Conservation (phyloP, 37 sponge, comb jelly and placozoan genomes). For the Hormiphora californensis region DNA sequence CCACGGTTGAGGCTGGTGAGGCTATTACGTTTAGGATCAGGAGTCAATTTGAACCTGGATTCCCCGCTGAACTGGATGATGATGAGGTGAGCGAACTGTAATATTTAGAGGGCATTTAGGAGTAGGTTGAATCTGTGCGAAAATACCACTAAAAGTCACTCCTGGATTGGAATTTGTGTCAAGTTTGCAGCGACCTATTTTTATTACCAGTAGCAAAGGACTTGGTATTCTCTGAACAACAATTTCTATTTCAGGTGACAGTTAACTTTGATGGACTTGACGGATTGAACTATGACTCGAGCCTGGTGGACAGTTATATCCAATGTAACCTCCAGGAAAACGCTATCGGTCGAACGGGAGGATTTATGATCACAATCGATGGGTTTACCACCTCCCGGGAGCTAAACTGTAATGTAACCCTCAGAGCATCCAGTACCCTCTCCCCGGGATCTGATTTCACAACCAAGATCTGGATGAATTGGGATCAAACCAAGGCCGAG, state of each 20-base stretch:
- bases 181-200: too few species aligned
- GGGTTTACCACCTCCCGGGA: neutral
- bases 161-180: too few species aligned
- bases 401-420: slow-evolving; percentile 17
- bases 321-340: neutral
- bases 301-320: neutral
- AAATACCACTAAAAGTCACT: too few species aligned
- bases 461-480: neutral
- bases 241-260: neutral
- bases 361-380: neutral
- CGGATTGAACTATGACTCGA: neutral
- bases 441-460: neutral
- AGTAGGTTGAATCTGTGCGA: too few species aligned
- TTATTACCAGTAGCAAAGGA: too few species aligned
- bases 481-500: slow-evolving; percentile 7
- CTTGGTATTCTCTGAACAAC: too few species aligned
- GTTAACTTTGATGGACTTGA: neutral
- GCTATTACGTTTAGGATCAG: neutral
- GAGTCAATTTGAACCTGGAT: neutral
- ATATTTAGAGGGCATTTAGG: too few species aligned
- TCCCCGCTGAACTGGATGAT: neutral
- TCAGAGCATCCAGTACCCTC: neutral
- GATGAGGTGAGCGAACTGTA: slow-evolving; percentile 49
- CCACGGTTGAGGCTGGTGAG: slow-evolving; percentile 25
- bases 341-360: neutral